phyloP scores from a whole-genome alignment of 2,888 invertebrate genomes.

The Onthophagus sagittarius region DNA sequence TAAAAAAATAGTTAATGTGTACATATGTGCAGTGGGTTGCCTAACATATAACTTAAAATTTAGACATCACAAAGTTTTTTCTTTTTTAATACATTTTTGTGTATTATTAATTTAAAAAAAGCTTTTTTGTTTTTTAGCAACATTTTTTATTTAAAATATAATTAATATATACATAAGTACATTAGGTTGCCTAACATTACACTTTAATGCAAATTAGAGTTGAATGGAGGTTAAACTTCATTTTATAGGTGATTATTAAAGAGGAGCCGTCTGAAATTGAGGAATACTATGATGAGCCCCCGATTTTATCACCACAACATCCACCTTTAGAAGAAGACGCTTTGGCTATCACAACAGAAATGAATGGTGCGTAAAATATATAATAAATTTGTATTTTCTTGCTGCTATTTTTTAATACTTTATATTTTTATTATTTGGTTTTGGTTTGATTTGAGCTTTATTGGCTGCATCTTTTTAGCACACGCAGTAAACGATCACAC shows the following conservation, averaged over 20 bases:
- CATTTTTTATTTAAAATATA: no score
- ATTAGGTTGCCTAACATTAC: no score
- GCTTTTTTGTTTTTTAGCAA: no score
- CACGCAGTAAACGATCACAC: not conserved
- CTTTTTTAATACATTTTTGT: no score
- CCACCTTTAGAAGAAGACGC: constrained; percentile 19
- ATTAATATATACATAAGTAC: no score
- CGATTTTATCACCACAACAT: constrained; percentile 32
- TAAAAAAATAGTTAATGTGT: no score
- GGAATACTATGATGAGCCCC: constrained; percentile 36
- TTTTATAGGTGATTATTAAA: constrained; percentile 22
- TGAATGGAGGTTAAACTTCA: no score
- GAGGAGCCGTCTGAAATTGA: constrained; percentile 33
- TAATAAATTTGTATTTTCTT: constrained; percentile 4
- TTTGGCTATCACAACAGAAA: not conserved
- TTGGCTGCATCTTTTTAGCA: not conserved
- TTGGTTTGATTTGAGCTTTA: constrained; percentile 8
- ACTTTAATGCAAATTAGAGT: no score
- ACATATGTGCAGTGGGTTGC: no score
- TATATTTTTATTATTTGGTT: constrained; percentile 22
- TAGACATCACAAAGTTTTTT: no score
- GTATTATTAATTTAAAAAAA: no score
- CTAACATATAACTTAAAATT: no score
- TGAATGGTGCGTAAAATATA: constrained; percentile 11
- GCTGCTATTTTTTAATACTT: not conserved